Base-by-base conservation (phyloP, 2,797 vertebrate genomes). In the Nyctibius grandis region DNA sequence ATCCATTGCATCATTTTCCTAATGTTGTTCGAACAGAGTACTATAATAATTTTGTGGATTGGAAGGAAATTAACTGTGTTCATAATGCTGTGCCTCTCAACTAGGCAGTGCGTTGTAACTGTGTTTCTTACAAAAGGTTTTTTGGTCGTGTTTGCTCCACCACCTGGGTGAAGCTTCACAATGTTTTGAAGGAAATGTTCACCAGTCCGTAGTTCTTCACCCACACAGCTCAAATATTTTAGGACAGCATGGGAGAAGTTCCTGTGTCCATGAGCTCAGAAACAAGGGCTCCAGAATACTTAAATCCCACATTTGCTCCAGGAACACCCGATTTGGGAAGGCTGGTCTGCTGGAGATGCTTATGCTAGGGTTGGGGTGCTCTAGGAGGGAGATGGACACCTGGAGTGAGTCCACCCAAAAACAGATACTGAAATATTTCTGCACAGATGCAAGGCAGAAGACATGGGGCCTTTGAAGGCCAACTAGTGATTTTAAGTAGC, bases 1-100 rank as follows among this genome's bases (percentile, higher is more conserved):
- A 81, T 21, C 69, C 86, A 88, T 96, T 93, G 93, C 95, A 89
- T 80, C 93, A 84, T 53, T 93, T 89, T 86, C 47, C 47, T 76
- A 47, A 82, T 1, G 51, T 31, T 84, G 57, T 53, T 94, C 78
- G 89, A 94, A 60, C 33, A 23, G 44, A 21, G 72, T 2, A 26
- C 78, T 72, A 9, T 4, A 87, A 93, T 53, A 57, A 65, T 76
- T 88, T 64, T 51, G 61, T 45, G 72, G 56, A 85, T 80, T 89
- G 86, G 81, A 63, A 83, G 86, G 94, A 94, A 95, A 94, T 89
- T 23, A 70, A 28, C 45, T 56, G 77, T 79, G 67, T 67, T 63
- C 40, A 48, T 67, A 59, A 57, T 1, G 10, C 54, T 57, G 29
- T 40, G 22, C 77, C 34, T 85, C 85, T 87, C 1, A 1, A 67